Base-by-base conservation (phyloP, 2,888 invertebrate species). In the Urechis unicinctus region DNA sequence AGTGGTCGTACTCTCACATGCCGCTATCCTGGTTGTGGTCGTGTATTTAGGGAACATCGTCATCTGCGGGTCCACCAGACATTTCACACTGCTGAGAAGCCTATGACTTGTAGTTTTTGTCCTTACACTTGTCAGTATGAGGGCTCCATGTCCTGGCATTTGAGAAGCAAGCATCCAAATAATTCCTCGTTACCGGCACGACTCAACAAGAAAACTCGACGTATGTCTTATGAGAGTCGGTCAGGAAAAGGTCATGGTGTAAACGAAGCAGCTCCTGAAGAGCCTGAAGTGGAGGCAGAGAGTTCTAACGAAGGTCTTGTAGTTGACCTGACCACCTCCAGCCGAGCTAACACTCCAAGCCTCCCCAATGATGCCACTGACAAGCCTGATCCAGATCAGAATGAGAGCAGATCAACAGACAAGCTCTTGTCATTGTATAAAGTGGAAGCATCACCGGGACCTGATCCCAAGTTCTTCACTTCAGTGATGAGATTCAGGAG, bases 81-180 rank as follows among this genome's bases (percentile, higher is more conserved):
- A 13, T 24, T 53, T 3, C 63, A 63, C 44, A 58, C 58, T 1
- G 60, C 55, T 3, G 57, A 60, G 42, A 59, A 62, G 29, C 57
- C 59, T 0, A 42, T 60, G 31, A n/a, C 43, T 17, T 63, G 63
- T 42, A 41, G 50, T 17, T 57, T 60, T 30, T 63, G 63, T 48
- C 42, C 53, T 5, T 63, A 62, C 52, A 24, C 60, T 3, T 61
- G 61, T 49, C 25, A 56, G n/a, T 60, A 62, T 31, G 43, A 53
- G 13, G 61, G 56, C 52, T 60, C 61, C 1, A 58, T 63, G 60
- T 54, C 57, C 56, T 62, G 62, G 61, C 63, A 63, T 46, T 62
- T 63, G 62, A 63, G 59, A 55, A 55, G 46, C 26, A 56, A 55
- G 31, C 63, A 63, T 28, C 49, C 36, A 13, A 52, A 2, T 28